Conservation (phyloP, 2,888 invertebrate species). For the Lithophane socia region DNA sequence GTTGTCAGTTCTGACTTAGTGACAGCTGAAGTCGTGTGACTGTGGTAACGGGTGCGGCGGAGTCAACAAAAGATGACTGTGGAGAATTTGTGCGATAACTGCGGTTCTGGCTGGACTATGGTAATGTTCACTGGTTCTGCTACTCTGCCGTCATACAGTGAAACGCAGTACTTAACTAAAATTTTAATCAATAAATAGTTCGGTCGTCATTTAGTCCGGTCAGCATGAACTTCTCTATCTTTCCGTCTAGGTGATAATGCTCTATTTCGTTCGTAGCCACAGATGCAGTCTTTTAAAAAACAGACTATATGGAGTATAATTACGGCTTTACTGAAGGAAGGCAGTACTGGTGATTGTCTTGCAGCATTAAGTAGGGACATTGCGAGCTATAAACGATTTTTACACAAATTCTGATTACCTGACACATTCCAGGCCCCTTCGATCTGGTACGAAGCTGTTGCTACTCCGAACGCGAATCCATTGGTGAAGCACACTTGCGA, state of each 20-base stretch:
- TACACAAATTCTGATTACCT: conserved; percentile 70
- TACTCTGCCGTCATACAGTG: not conserved
- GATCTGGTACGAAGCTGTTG: conserved; percentile 89
- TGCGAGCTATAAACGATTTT: not conserved
- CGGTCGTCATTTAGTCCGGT: no score
- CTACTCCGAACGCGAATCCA: conserved; percentile 85
- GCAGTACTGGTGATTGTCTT: not conserved
- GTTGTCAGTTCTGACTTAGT: not conserved
- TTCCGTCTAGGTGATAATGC: not conserved
- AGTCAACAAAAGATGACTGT: not conserved
- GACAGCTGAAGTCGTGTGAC: no score
- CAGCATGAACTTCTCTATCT: not conserved
- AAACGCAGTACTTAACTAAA: not conserved
- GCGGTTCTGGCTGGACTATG: not conserved
- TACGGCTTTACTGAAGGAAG: not conserved
- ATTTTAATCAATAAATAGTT: no score
- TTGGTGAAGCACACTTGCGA: conserved; percentile 78
- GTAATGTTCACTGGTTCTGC: not conserved
- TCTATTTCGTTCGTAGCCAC: not conserved
- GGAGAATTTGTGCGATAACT: not conserved
- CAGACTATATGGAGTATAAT: no score
- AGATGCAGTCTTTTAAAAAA: not conserved
- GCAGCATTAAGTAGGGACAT: not conserved
- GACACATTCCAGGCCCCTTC: conserved; percentile 90
- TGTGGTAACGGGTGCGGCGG: not conserved